phyloP scores from a whole-genome alignment of 2,113 vertebrate genomes.

The Pangasianodon gigas region DNA sequence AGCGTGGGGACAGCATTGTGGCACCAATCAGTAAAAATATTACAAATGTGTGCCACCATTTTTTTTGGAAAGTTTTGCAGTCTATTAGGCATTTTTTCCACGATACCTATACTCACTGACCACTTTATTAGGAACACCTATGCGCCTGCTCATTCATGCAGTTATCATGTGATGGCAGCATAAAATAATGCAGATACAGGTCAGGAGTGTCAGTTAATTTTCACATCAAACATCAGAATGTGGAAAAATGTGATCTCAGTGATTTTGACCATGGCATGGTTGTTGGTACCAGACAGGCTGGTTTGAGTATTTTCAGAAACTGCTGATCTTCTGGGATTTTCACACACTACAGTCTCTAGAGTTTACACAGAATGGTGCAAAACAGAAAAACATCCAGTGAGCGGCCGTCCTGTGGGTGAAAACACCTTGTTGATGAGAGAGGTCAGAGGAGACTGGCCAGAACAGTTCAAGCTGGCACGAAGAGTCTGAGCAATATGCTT shows the following conservation, averaged over 20 bases:
- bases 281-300: neutral
- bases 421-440: neutral
- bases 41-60: neutral
- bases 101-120: neutral
- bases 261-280: neutral
- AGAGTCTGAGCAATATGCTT: constrained; percentile 15
- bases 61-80: neutral
- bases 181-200: neutral
- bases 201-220: neutral
- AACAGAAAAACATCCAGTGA: neutral
- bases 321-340: neutral
- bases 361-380: neutral
- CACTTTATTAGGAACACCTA: neutral
- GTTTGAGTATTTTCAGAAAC: neutral
- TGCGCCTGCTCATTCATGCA: neutral
- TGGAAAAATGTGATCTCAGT: neutral
- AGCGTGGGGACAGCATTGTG: neutral
- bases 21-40: neutral
- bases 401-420: neutral
- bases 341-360: neutral
- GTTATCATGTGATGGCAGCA: neutral
- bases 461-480: neutral
- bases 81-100: neutral
- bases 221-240: constrained; percentile 1
- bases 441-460: neutral